Conservation (phyloP, 1,140 invertebrate species). For the Drosophila serrata region DNA sequence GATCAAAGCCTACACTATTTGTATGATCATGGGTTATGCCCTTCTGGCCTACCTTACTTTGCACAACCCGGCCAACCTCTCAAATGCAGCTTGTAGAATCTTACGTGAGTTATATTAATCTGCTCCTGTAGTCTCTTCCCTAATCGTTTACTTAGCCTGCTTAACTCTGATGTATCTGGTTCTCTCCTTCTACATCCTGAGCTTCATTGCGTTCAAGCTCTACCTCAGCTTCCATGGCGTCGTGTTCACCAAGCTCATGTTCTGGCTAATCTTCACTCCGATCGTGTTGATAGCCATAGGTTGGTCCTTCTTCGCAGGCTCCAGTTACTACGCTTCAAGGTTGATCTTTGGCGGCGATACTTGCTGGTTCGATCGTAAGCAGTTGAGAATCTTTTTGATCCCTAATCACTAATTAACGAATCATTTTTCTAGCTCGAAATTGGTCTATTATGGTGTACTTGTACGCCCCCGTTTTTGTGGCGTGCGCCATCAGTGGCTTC, state of each 20-base stretch:
- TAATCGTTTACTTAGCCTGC: conserved; percentile 40
- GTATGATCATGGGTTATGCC: conserved; percentile 76
- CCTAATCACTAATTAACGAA: neutral
- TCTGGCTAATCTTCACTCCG: conserved; percentile 76
- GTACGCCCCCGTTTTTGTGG: conserved; percentile 71
- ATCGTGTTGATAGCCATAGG: conserved; percentile 67
- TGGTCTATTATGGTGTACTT: conserved; percentile 77
- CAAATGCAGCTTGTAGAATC: conserved; percentile 59
- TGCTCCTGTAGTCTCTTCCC: neutral
- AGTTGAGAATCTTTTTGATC: neutral
- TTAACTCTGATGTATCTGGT: conserved; percentile 67
- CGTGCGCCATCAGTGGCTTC: conserved; percentile 66
- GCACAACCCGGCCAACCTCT: conserved; percentile 67
- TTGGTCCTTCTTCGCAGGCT: conserved; percentile 71
- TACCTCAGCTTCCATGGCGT: conserved; percentile 79
- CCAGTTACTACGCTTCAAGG: conserved; percentile 56
- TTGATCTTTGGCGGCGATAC: conserved; percentile 71
- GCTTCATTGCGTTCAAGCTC: conserved; percentile 76
- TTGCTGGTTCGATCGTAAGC: conserved; percentile 84
- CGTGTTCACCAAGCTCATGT: conserved; percentile 77
- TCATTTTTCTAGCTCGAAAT: conserved; percentile 57
- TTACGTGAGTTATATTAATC: conserved; percentile 58
- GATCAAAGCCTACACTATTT: conserved; percentile 71
- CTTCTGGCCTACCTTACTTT: conserved; percentile 70
- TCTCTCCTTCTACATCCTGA: conserved; percentile 78